A percentile compares a stretch with the other conserved stretches of the same genome.
Evolutionary conservation across 1,140 invertebrate species (phyloP).

Genomic region (Drosophila mauritiana): DNA sequence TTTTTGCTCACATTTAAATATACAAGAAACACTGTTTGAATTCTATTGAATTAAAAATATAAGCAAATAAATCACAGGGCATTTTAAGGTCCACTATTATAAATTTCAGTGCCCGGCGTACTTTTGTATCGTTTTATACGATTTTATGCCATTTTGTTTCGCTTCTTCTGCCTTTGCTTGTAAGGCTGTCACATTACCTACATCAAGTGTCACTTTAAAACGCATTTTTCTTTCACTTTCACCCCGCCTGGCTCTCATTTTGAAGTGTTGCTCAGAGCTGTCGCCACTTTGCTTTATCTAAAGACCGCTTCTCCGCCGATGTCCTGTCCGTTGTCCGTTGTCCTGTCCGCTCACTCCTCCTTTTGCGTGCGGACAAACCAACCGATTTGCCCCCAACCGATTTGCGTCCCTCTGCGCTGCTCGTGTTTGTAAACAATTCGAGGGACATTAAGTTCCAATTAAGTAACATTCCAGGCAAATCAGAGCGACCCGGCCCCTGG

Average conservation of each 20-base stretch:
- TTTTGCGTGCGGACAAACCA: not conserved
- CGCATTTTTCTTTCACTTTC: constrained; percentile 72
- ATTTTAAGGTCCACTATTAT: constrained; percentile 12
- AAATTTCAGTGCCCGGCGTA: not conserved
- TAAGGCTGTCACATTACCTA: constrained; percentile 77
- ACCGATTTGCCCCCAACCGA: not conserved
- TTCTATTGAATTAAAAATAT: not conserved
- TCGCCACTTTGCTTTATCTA: constrained; percentile 65
- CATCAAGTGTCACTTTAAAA: constrained; percentile 80
- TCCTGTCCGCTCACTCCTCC: not conserved
- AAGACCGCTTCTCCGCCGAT: constrained; percentile 23
- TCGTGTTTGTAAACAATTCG: constrained; percentile 74
- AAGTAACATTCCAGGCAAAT: constrained; percentile 75
- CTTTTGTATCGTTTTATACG: constrained; percentile 52
- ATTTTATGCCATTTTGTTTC: constrained; percentile 41
- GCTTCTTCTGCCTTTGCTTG: constrained; percentile 43
- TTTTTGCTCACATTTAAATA: no score
- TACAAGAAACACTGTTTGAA: no score
- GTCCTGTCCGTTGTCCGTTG: constrained; percentile 3
- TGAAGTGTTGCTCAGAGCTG: constrained; percentile 72
- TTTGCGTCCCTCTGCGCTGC: constrained; percentile 1
- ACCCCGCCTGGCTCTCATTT: constrained; percentile 29
- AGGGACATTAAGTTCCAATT: constrained; percentile 79
- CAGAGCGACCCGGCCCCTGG: constrained; percentile 23
- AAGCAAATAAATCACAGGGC: constrained; percentile 20